Base-by-base conservation (phyloP, 2,113 vertebrate genomes). In the Acrocephalus kingi region DNA sequence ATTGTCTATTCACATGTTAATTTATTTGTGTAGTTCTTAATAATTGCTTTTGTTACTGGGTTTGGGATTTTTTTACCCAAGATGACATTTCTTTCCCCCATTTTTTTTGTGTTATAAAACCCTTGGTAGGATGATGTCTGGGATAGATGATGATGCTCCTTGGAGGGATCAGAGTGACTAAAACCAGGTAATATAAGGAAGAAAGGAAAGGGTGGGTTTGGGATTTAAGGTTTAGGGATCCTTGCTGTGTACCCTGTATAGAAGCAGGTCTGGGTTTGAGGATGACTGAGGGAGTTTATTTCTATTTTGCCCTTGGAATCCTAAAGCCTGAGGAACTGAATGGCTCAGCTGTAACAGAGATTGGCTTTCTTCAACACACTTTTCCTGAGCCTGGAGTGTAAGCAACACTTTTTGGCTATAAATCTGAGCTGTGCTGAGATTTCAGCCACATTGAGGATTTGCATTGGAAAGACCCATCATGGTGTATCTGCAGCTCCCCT, bases 401-500 rank as follows among this genome's bases (percentile, higher is more conserved):
- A 62, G 41, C 15, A 69, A 24, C 25, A 6, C 24, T 15, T 86
- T 80, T 56, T 51, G 52, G 37, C 27, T 62, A 12, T 31, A n/a
- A 92, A 77, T 63, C 46, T 59, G 68, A 59, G 33, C 51, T 90
- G 19, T 45, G 31, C 68, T 67, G 84, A 58, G 72, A 46, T 74
- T 77, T 74, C 66, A 86, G 45, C 15, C 39, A 22, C 15, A 6
- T 27, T 7, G 9, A 25, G 27, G 37, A 30, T 45, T 69, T 67
- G 14, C 1, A 2, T 1, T 27, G n/a, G 62, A 48, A 84, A 75
- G 20, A 62, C 6, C 11, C 43, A 13, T 20, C 5, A 1, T 15
- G 24, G 7, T 25, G 1, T 15, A 67, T 4, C 64, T 84, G 43
- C 19, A 71, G 37, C 51, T 80, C 23, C 18, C 30, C 54, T 45